Conservation (phyloP, 2,113 vertebrate genomes). For the Enhydra lutris region DNA sequence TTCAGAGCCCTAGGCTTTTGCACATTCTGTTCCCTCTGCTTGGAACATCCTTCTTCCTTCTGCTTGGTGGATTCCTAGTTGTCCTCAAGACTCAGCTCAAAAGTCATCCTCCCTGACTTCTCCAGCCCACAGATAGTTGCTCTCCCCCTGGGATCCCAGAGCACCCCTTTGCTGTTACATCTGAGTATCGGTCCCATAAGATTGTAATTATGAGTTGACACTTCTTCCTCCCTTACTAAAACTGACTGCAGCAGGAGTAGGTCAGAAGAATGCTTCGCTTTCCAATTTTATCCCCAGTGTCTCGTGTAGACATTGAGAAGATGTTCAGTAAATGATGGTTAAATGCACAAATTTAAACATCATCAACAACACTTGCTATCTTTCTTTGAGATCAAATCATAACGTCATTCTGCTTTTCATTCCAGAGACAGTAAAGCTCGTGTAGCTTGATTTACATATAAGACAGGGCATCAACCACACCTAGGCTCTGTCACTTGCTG, state of each 20-base stretch:
- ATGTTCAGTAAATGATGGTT: not conserved
- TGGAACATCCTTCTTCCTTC: not conserved
- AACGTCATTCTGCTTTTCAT: not conserved
- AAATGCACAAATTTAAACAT: not conserved
- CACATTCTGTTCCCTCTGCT: not conserved
- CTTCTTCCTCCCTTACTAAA: not conserved
- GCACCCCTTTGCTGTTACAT: not conserved
- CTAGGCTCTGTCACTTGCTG: not conserved
- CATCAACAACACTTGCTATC: not conserved
- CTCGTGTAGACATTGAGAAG: not conserved
- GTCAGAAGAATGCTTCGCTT: not conserved
- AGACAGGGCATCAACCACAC: not conserved
- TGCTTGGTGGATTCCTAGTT: not conserved
- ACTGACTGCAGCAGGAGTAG: not conserved
- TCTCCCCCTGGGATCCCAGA: not conserved
- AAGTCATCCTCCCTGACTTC: not conserved
- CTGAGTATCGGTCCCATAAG: not conserved
- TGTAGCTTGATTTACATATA: not conserved
- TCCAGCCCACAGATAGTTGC: not conserved
- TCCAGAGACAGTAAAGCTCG: not conserved
- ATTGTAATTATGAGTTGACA: not conserved
- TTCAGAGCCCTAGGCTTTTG: not conserved
- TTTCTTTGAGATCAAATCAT: not conserved
- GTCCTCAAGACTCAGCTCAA: not conserved
- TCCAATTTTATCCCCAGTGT: not conserved